A percentile compares a stretch with the other conserved stretches of the same genome.
Evolutionary conservation across 2,797 vertebrate species (phyloP).

Genomic region (Spatula versicolor): DNA sequence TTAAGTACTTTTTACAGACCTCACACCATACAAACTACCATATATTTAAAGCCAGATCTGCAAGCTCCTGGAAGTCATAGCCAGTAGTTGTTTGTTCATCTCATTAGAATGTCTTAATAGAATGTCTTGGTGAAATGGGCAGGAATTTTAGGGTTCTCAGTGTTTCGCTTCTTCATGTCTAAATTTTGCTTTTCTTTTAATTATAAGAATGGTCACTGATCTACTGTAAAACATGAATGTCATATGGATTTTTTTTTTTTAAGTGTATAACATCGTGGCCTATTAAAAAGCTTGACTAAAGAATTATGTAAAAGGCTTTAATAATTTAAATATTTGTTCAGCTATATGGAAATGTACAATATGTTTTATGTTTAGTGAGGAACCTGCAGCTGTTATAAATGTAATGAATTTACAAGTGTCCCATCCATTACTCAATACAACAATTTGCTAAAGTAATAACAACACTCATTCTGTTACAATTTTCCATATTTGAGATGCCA

Average conservation of each 20-base stretch:
- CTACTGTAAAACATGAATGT: not conserved
- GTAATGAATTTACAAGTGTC: constrained; percentile 18
- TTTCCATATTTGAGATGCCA: not conserved
- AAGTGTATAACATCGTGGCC: not conserved
- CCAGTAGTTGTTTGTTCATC: not conserved
- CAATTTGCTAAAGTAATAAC: not conserved
- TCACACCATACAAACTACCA: not conserved
- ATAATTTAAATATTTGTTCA: constrained; percentile 56
- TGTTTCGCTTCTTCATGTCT: not conserved
- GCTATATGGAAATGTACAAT: not conserved
- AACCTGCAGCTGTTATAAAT: not conserved
- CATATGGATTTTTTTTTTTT: not conserved
- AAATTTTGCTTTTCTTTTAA: not conserved
- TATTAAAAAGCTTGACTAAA: constrained; percentile 17
- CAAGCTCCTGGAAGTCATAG: not conserved
- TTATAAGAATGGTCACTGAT: not conserved
- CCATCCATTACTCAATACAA: not conserved
- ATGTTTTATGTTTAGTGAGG: not conserved
- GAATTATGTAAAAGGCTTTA: constrained; percentile 67
- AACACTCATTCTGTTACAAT: not conserved
- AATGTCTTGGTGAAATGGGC: not conserved
- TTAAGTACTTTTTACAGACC: not conserved
- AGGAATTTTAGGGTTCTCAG: not conserved
- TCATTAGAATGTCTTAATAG: not conserved
- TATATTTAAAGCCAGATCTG: not conserved